Base-by-base conservation (phyloP, 2,113 vertebrate species). In the Chitala chitala region DNA sequence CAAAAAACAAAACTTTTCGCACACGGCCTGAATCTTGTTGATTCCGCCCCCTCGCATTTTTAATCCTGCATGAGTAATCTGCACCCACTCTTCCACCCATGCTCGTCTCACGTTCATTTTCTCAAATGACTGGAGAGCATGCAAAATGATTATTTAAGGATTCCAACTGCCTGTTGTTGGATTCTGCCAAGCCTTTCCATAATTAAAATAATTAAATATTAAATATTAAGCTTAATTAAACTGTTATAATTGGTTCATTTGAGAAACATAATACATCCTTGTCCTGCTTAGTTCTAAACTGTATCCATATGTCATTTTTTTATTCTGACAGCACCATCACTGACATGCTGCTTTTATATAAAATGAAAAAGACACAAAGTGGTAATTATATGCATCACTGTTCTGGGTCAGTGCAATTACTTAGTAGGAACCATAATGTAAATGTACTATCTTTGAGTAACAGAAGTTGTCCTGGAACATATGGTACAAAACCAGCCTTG, bases 161-260 rank as follows among this genome's bases (percentile, higher is more conserved):
- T 56, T 65, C 77, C 55, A 48, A 48, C 48, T 74, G 46, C 42
- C 68, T 40, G 48, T 42, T 26, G 54, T 72, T 68, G 58, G 56
- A 64, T 29, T 73, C 68, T 46, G 6, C 46, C 58, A 38, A 63
- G 72, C 31, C 38, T 75, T 59, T 64, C 31, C 68, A 76, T 71
- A 77, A 78, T 74, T 46, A 63, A 74, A 81, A 81, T 69, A 75
- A 75, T 75, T 71, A 77, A 53, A 59, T 74, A 74, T 68, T 42
- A 58, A 71, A 80, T 75, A 76, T 78, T 29, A 71, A 33, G 73
- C 77, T 75, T 64, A 79, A 81, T 77, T 78, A 58, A 56, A 20
- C 33, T 42, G 29, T 66, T 40, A 64, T 80, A 72, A 80, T 73
- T 78, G 66, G 31, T 70, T 75, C 36, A 69, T 77, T 54, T 51